Evolutionary conservation across 2,888 invertebrate genomes (phyloP), one percentile per base, ranked within the genome.

Genomic region (Girardia tigrina): DNA sequence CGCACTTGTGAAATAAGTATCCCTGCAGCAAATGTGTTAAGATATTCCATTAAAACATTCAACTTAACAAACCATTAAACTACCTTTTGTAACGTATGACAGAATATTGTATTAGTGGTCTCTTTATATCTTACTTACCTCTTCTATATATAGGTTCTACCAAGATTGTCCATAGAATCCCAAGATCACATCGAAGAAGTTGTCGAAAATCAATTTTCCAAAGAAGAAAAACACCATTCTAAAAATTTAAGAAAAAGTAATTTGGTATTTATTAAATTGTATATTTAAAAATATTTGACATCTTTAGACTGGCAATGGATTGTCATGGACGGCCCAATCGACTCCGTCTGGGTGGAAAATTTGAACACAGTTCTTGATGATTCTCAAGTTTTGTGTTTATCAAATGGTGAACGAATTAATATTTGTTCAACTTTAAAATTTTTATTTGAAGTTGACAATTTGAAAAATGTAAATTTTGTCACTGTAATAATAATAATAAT

Each of bases 261-360:
- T n/a, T n/a, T n/a, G n/a, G n/a, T n/a, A n/a, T n/a, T n/a, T n/a
- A n/a, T n/a, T n/a, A n/a, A n/a, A n/a, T n/a, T n/a, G n/a, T n/a
- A n/a, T n/a, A n/a, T n/a, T n/a, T n/a, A n/a, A 16, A 36, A 36
- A 36, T 16, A 12, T 16, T 36, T 36, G 16, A 36, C 36, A n/a
- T n/a, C n/a, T 26, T 76, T 75, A 26, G 77, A 78, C 78, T 83
- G 83, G 83, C 79, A 80, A n/a, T 83, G 83, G 83, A 77, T 83
- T 28, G 80, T 84, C 1, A 79, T 84, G 20, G 84, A 84, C 73
- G 84, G 84, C 2, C 84, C 84, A 0, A 83, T 84, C 8, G 84
- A 84, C 78, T 83, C 84, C 1, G 78, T 83, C 74, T 84, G 84
- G 84, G 83, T 84, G 26, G 84, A 84, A 79, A 84, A 83, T 77